phyloP scores from a whole-genome alignment of 2,888 invertebrate genomes.

The Machimus atricapillus region DNA sequence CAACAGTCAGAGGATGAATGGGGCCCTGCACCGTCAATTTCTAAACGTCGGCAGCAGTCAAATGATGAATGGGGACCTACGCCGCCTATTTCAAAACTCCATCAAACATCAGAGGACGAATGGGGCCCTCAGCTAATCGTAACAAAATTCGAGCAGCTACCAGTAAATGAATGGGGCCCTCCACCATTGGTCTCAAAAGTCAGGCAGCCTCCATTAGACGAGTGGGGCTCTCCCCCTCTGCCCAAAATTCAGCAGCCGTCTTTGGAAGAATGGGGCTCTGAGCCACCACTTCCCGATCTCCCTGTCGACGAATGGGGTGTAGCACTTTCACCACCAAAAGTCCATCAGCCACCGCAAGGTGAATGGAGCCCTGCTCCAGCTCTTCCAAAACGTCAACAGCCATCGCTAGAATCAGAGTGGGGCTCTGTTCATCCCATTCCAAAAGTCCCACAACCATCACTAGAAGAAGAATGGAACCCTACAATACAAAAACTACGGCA shows the following conservation, averaged over 20 bases:
- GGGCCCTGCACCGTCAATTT: not conserved
- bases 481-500: not conserved
- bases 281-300: not conserved
- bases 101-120: not conserved
- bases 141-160: not conserved
- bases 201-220: not conserved
- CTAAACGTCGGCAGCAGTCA: not conserved
- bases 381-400: not conserved
- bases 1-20: not conserved
- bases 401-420: not conserved
- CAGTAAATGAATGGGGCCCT: not conserved
- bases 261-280: not conserved
- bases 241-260: not conserved
- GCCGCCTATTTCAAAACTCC: not conserved
- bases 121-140: not conserved
- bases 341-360: not conserved
- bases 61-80: not conserved
- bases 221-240: constrained; percentile 31
- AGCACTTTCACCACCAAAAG: not conserved
- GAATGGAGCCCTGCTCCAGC: not conserved
- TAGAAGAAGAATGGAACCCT: not conserved
- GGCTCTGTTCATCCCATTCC: not conserved
- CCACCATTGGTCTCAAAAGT: not conserved
- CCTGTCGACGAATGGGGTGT: not conserved
- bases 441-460: not conserved